phyloP scores from a whole-genome alignment of 2,888 invertebrate genomes.

The Pinctada fucata region DNA sequence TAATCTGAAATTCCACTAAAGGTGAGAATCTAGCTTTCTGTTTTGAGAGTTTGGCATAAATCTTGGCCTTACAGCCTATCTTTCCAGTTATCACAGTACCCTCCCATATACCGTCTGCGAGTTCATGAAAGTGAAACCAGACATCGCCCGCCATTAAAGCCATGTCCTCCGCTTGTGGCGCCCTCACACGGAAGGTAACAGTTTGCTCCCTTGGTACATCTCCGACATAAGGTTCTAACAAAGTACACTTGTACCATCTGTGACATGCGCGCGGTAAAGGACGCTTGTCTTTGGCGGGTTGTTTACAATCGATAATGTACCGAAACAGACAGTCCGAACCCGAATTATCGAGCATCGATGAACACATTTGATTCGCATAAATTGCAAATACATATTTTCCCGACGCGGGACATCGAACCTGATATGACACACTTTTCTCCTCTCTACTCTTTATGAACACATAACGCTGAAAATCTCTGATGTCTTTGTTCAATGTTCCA shows the following conservation, averaged over 20 bases:
- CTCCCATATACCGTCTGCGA: slow-evolving; percentile 68
- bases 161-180: slow-evolving; percentile 70
- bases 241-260: slow-evolving; percentile 68
- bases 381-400: slow-evolving; percentile 73
- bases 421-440: slow-evolving; percentile 65
- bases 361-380: slow-evolving; percentile 56
- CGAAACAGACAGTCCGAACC: slow-evolving; percentile 68
- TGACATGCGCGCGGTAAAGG: slow-evolving; percentile 70
- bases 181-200: slow-evolving; percentile 70
- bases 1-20: slow-evolving; percentile 67
- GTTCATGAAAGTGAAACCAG: slow-evolving; percentile 70
- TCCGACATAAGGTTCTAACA: slow-evolving; percentile 70
- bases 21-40: slow-evolving; percentile 67
- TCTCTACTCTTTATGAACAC: slow-evolving; percentile 69
- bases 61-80: slow-evolving; percentile 58
- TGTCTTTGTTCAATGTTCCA: slow-evolving; percentile 62
- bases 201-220: slow-evolving; percentile 64
- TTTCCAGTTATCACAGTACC: slow-evolving; percentile 63
- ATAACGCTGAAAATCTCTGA: slow-evolving; percentile 66
- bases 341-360: slow-evolving; percentile 53
- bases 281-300: slow-evolving; percentile 63
- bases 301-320: slow-evolving; percentile 71
- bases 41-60: slow-evolving; percentile 66
- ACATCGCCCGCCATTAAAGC: slow-evolving; percentile 70
- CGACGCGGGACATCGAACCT: slow-evolving; percentile 69